Evolutionary conservation across 2,113 vertebrate genomes (phyloP).

Genomic region (Heloderma charlesbogerti): DNA sequence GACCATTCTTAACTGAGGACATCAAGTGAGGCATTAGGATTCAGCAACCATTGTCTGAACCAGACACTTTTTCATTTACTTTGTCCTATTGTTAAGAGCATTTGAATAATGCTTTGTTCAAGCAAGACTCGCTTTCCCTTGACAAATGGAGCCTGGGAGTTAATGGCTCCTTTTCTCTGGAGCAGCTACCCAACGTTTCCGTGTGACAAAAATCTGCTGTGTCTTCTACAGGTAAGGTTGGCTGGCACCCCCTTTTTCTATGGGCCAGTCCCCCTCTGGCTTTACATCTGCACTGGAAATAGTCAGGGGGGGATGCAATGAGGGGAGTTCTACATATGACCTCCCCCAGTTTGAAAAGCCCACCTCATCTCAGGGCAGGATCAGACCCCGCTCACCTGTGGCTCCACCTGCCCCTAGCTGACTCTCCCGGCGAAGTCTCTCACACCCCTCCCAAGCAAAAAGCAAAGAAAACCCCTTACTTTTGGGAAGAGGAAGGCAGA

Average conservation of each 20-base stretch:
- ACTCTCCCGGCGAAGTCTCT: too few relatives aligned
- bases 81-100: neutral
- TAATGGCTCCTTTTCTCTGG: neutral
- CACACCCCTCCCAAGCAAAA: neutral
- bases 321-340: neutral
- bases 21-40: slow-evolving; percentile 13
- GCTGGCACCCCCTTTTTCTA: neutral
- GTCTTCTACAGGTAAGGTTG: too few relatives aligned
- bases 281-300: neutral
- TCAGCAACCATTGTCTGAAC: neutral
- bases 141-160: neutral
- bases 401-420: too few relatives aligned
- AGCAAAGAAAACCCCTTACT: too few relatives aligned
- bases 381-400: too few relatives aligned
- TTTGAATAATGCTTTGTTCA: slow-evolving; percentile 16
- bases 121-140: neutral
- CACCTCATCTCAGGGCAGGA: neutral
- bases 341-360: neutral
- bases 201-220: neutral
- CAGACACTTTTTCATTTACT: slow-evolving; percentile 4
- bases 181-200: neutral
- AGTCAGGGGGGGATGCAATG: neutral
- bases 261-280: neutral
- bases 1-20: slow-evolving; percentile 1
- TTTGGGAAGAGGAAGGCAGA: too few relatives aligned